Percentiles rank a stretch among this genome's conserved stretches.
phyloP scores from a whole-genome alignment of 2,888 invertebrate species.

The Amphipoea lucens region DNA sequence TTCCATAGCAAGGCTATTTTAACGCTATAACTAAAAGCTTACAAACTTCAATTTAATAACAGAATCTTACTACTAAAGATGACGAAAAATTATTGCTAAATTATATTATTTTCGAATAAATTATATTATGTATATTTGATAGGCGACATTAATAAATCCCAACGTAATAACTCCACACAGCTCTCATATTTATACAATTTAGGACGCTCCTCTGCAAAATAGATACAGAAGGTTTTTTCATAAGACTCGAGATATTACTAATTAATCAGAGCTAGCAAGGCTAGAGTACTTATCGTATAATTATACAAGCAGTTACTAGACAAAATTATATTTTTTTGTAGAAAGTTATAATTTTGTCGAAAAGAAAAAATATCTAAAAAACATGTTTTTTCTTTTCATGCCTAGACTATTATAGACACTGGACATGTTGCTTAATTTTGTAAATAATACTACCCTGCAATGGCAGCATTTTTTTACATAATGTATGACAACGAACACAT shows the following conservation, averaged over 20 bases:
- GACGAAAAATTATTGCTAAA: constrained; percentile 48
- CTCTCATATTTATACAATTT: constrained; percentile 50
- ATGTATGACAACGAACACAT: background rate
- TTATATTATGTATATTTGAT: constrained; percentile 54
- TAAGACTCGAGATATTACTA: background rate
- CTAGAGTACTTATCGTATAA: background rate
- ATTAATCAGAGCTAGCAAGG: background rate
- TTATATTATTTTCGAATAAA: constrained; percentile 63
- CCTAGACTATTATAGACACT: background rate
- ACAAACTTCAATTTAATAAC: constrained; percentile 5
- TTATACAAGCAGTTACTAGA: too few species aligned
- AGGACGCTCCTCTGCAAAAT: background rate
- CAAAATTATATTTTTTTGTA: too few species aligned
- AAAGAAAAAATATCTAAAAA: too few species aligned
- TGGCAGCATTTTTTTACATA: background rate
- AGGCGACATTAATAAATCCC: constrained; percentile 56
- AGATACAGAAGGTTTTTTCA: background rate
- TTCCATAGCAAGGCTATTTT: background rate
- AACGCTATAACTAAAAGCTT: background rate
- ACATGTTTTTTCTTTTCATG: background rate
- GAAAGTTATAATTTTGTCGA: too few species aligned
- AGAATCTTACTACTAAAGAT: constrained; percentile 7
- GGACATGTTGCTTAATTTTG: background rate
- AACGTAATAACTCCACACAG: constrained; percentile 47
- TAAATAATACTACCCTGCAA: background rate